Conservation (phyloP, 2,888 invertebrate species). For the Clitarchus hookeri region DNA sequence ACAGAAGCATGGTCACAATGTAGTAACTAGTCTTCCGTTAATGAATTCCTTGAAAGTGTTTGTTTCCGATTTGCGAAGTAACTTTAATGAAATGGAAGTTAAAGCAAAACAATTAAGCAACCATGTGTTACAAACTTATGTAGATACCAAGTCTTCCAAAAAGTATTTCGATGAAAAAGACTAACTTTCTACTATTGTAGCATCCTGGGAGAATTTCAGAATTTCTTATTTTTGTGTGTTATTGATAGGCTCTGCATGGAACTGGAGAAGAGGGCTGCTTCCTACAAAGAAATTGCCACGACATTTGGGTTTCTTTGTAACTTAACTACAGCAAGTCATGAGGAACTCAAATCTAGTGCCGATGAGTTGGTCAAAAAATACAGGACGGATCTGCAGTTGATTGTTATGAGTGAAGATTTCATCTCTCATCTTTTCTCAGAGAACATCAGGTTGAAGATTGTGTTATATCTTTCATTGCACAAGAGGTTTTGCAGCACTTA, state of each 20-base stretch:
- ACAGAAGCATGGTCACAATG: background rate
- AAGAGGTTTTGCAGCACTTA: background rate
- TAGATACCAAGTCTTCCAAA: background rate
- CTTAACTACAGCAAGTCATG: background rate
- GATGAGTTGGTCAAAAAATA: background rate
- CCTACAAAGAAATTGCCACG: conserved; percentile 19
- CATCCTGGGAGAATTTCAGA: background rate
- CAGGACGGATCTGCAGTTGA: background rate
- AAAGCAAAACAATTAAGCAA: background rate
- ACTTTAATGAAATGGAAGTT: background rate
- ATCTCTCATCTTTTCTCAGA: conserved; percentile 16
- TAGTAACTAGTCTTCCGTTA: background rate
- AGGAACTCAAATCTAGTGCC: background rate
- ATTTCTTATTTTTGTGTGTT: background rate
- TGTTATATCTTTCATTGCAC: background rate
- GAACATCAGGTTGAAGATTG: background rate
- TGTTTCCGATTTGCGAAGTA: background rate
- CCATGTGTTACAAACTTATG: conserved; percentile 6
- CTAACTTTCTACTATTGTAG: background rate
- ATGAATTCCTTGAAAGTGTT: conserved; percentile 15
- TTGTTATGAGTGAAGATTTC: background rate
- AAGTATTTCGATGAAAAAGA: background rate
- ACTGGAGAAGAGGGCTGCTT: conserved; percentile 15
- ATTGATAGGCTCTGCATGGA: background rate
- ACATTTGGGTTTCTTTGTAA: conserved; percentile 16